phyloP scores from a whole-genome alignment of 2,113 vertebrate species.

The Petaurus breviceps region DNA sequence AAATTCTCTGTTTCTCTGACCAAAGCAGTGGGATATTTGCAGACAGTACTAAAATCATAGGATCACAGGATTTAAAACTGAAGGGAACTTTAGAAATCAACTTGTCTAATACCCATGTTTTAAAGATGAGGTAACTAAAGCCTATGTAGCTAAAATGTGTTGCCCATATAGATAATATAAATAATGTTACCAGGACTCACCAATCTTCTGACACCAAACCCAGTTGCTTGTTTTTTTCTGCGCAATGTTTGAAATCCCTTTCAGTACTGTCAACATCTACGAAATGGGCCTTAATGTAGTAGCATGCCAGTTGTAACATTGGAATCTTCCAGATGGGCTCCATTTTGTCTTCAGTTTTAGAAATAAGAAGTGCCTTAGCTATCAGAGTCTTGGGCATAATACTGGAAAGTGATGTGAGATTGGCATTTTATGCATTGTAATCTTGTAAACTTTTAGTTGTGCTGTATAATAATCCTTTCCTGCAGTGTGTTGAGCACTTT shows the following conservation, averaged over 20 bases:
- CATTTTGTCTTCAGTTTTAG: background rate
- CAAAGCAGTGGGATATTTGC: background rate
- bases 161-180: background rate
- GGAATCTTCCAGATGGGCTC: background rate
- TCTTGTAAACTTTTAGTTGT: slow-evolving; percentile 28
- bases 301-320: background rate
- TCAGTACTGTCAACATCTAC: background rate
- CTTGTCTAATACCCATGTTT: background rate
- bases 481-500: background rate
- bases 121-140: slow-evolving; percentile 24
- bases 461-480: slow-evolving; percentile 36
- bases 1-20: background rate
- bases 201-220: background rate
- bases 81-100: background rate
- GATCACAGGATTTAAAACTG: background rate
- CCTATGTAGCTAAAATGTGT: slow-evolving; percentile 66
- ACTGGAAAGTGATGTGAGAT: slow-evolving; percentile 3
- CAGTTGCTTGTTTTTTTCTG: background rate
- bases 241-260: background rate
- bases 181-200: background rate
- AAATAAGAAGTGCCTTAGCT: background rate
- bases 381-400: slow-evolving; percentile 6
- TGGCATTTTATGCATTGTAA: slow-evolving; percentile 31
- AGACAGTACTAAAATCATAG: background rate
- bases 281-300: background rate